Evolutionary conservation across 2,888 invertebrate species (phyloP), one percentile per base, ranked within the genome.

Genomic region (Tipula lateralis): DNA sequence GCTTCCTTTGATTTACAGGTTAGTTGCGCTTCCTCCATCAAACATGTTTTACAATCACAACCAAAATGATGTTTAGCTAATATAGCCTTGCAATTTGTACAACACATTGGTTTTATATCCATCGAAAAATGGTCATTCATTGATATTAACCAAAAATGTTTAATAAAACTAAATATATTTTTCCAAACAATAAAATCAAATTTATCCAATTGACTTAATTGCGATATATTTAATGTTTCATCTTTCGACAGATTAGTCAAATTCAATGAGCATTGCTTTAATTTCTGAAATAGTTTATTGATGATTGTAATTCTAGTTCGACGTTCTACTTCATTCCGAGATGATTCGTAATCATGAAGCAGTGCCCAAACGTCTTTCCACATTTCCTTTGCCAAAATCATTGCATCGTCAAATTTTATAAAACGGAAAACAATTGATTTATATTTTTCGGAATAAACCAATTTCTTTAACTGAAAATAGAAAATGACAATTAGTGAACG

Each of bases 381-480:
- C 86, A 91, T 90, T 32, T 91, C 91, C 85, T 91, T 91, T 85
- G 92, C 90, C 84, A 90, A 90, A 86, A 91, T 91, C 92, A 93
- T 93, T 88, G 92, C 92, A 87, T 92, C 91, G 87, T 92, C 92
- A 88, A 93, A 92, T 85, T 91, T 91, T 86, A 92, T 90, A 87
- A 92, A 92, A 81, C 91, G 91, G 86, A 91, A 91, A 30, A 90
- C 89, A 39, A 90, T 87, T 84, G 88, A 88, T 83, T 89, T 88
- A 85, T 89, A 89, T 82, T 88, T 88, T 88, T 90, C 87, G 88
- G 89, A 87, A 30, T 88, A 86, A 32, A 88, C 89, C 34, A 88
- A 87, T 85, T 89, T 88, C 86, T 90, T 90, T 19, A 90, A 86
- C 88, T 88, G 29, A 13, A 86, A 86, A 84, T 19, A 34, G 81